These are phyloP conservation scores for Hypomecis atomaria DNA, from an alignment of 2,888 invertebrate species.

Conservation along the genomic window DNA sequence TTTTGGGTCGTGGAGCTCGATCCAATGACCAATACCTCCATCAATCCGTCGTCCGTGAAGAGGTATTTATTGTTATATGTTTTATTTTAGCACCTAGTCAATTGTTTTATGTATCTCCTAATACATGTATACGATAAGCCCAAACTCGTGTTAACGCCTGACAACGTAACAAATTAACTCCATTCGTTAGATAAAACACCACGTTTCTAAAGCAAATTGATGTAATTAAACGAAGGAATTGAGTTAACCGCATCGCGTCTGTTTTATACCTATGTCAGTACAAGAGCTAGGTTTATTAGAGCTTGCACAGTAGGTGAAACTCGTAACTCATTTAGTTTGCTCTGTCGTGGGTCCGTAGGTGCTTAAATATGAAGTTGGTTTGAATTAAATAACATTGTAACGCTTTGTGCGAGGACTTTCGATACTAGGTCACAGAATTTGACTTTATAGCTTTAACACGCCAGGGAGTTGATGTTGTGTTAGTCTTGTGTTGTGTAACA, in stretches of 20 bases:
- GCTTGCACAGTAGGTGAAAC: constrained; percentile 37
- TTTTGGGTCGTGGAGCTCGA: no score
- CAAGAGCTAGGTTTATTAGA: constrained; percentile 46
- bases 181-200: constrained; percentile 6
- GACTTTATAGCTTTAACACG: background rate
- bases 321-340: constrained; percentile 32
- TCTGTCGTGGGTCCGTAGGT: constrained; percentile 10
- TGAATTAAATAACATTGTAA: constrained; percentile 19
- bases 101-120: background rate
- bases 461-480: no score
- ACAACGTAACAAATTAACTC: constrained; percentile 13
- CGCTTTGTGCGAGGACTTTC: constrained; percentile 1
- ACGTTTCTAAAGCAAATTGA: constrained; percentile 24
- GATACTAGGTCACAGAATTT: background rate
- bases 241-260: constrained; percentile 40
- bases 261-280: constrained; percentile 36
- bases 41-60: no score
- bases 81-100: no score
- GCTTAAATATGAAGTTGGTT: constrained; percentile 5
- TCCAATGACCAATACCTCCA: no score
- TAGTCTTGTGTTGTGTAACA: no score
- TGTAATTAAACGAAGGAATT: constrained; percentile 43
- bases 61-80: no score
- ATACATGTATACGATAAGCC: background rate
- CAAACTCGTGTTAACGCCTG: background rate